Evolutionary conservation across 2,797 vertebrate species (phyloP).

Genomic region (Novumbra hubbsi): DNA sequence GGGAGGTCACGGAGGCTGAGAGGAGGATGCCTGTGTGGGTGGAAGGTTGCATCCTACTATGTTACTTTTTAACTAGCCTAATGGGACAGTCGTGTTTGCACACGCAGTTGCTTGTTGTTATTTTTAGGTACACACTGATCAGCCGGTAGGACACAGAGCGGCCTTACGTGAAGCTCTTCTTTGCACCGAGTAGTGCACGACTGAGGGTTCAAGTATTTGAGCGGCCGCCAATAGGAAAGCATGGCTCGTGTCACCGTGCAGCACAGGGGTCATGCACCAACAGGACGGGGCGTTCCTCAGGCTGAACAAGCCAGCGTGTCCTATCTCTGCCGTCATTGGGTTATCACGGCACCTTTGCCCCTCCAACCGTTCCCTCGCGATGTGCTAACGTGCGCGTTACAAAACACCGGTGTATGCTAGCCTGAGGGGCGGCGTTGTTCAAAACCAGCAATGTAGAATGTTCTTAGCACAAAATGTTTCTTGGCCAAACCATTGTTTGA

Average conservation of each 20-base stretch:
- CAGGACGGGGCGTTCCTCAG: constrained; percentile 63
- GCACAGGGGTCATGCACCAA: constrained; percentile 53
- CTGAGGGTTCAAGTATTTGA: background rate
- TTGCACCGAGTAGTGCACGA: background rate
- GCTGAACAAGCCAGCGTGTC: constrained; percentile 39
- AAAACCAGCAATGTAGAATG: background rate
- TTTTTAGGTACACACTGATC: background rate
- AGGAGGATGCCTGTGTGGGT: background rate
- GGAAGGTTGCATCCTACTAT: background rate
- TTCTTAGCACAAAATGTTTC: background rate
- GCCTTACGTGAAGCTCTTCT: background rate
- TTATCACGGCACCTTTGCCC: constrained; percentile 32
- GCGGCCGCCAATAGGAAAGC: constrained; percentile 14
- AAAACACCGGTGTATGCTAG: background rate
- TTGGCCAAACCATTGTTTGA: too few species aligned
- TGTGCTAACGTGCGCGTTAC: background rate
- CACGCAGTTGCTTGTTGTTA: background rate
- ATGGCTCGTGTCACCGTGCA: constrained; percentile 31
- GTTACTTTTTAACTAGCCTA: background rate
- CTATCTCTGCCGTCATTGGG: constrained; percentile 30
- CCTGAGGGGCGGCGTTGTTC: background rate
- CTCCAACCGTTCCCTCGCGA: background rate
- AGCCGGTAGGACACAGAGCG: background rate
- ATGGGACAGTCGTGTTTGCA: background rate
- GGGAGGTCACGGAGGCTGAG: background rate